Evolutionary conservation across 2,888 invertebrate species (phyloP), one percentile per base, ranked within the genome.

Genomic region (Andrena bicolor): DNA sequence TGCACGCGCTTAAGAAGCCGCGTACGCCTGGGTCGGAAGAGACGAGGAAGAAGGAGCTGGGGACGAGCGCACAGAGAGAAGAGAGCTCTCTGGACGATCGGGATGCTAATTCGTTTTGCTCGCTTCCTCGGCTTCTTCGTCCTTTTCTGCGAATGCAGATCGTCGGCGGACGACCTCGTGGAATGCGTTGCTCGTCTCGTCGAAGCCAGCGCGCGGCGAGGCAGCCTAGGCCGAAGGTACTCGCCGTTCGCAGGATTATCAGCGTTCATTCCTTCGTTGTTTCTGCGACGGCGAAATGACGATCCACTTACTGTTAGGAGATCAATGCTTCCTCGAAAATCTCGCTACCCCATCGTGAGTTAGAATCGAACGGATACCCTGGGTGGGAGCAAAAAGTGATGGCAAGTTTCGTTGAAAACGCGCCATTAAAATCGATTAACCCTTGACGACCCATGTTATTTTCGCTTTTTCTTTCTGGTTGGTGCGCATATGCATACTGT

Each of bases 81-180:
- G 72, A 83, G 78, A 84, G 76, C 49, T 70, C 80, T 63, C 56
- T 73, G 88, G 82, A 86, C 88, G 88, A 88, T 88, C 86, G 86
- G 80, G 88, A 88, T 88, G 88, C 86, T 88, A 88, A 89, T 89
- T 89, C 86, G 85, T 88, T 88, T 88, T 88, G 89, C 84, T 89
- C 89, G 87, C 84, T 88, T 84, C 88, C 87, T 86, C 86, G 80
- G 83, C 88, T 72, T 86, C 88, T 82, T 86, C 90, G 89, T 89
- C 86, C 87, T 86, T 85, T 90, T 89, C 90, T 84, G 88, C 89
- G 88, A 90, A 91, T 90, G 90, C 89, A 90, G 90, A 91, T 91
- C 90, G 91, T 89, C 82, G 87, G 82, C 83, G 83, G 82, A 84
- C 88, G 81, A 86, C 88, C 76, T 81, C 83, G 76, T 82, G 86